These are phyloP conservation scores for Syngnathus rostellatus DNA, from an alignment of 2,797 vertebrate genomes.

Conservation along the genomic window DNA sequence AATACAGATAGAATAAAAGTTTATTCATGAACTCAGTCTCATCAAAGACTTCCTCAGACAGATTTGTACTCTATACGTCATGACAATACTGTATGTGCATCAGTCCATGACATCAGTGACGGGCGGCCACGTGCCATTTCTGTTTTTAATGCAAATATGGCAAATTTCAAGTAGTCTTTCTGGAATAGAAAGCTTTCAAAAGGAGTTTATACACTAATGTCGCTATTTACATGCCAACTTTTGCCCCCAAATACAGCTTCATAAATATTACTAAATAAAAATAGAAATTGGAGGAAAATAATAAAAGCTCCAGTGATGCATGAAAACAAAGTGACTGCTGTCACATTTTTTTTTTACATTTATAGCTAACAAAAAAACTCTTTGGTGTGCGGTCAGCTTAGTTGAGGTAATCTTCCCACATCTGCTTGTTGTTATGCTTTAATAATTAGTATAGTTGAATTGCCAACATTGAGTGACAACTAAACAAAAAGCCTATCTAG, in stretches of 20 bases:
- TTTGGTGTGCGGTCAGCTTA: slow-evolving; percentile 41
- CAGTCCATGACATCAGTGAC: neutral
- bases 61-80: neutral
- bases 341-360: slow-evolving; percentile 10
- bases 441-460: slow-evolving; percentile 17
- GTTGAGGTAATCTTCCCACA: slow-evolving; percentile 2
- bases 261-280: slow-evolving; percentile 67
- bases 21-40: neutral
- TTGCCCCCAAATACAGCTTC: slow-evolving; percentile 48
- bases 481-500: slow-evolving; percentile 8
- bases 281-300: slow-evolving; percentile 40
- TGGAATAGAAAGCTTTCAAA: slow-evolving; percentile 34
- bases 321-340: slow-evolving; percentile 18
- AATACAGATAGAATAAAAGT: neutral
- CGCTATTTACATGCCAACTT: slow-evolving; percentile 13
- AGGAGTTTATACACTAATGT: neutral
- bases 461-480: slow-evolving; percentile 18
- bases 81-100: neutral
- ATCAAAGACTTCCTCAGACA: neutral
- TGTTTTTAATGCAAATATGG: slow-evolving; percentile 60
- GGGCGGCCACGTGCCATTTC: slow-evolving; percentile 21
- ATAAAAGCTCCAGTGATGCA: slow-evolving; percentile 58
- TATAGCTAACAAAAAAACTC: slow-evolving; percentile 32
- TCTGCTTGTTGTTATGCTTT: neutral
- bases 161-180: slow-evolving; percentile 46